Conservation (phyloP, 2,113 vertebrate species). For the Garra rufa region DNA sequence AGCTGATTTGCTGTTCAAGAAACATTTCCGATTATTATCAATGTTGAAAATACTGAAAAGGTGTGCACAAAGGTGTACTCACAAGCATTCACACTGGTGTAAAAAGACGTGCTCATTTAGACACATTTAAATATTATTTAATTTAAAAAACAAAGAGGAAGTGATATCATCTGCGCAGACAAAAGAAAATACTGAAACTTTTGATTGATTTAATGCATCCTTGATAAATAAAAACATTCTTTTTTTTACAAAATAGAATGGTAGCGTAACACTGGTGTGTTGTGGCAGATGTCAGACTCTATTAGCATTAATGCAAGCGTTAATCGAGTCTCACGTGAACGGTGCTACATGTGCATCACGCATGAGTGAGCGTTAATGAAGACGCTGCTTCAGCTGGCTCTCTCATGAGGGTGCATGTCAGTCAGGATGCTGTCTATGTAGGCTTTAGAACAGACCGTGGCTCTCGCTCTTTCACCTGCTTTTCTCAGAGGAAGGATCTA, state of each 20-base stretch:
- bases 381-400: neutral
- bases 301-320: neutral
- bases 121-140: too few relatives aligned
- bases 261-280: neutral
- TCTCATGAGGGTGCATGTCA: neutral
- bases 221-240: neutral
- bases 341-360: neutral
- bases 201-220: neutral
- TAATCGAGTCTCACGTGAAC: neutral
- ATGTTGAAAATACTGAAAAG: too few relatives aligned
- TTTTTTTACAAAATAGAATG: neutral
- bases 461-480: neutral
- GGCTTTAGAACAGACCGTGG: neutral
- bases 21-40: too few relatives aligned
- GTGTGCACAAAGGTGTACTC: too few relatives aligned
- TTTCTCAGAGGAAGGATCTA: neutral
- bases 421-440: neutral
- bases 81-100: too few relatives aligned
- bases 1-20: too few relatives aligned
- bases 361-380: neutral
- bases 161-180: too few relatives aligned
- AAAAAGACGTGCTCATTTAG: too few relatives aligned
- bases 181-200: too few relatives aligned
- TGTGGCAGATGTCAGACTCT: neutral
- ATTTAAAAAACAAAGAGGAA: too few relatives aligned